Conservation (phyloP, 2,113 vertebrate genomes). For the Gymnogyps californianus region DNA sequence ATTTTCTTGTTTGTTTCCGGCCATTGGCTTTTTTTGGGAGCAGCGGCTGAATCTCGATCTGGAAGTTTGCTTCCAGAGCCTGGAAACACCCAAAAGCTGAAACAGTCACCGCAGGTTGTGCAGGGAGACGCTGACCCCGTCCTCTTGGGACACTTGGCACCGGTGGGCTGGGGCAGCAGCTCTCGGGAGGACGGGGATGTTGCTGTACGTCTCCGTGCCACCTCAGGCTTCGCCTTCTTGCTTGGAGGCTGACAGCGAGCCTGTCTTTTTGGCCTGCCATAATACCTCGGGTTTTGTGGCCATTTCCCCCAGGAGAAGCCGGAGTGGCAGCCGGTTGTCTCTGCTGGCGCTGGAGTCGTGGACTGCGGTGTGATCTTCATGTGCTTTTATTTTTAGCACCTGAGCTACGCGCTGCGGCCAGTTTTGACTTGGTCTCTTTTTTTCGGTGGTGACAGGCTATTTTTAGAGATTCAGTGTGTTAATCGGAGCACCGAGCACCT, state of each 20-base stretch:
- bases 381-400: slow-evolving; percentile 53
- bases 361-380: neutral
- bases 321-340: neutral
- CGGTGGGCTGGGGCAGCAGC: neutral
- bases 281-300: neutral
- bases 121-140: neutral
- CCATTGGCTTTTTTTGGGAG: neutral
- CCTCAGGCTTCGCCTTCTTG: neutral
- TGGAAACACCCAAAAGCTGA: neutral
- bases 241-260: fast-evolving
- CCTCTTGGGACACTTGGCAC: neutral
- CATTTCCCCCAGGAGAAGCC: fast-evolving
- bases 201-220: neutral
- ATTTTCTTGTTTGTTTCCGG: neutral
- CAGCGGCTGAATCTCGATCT: neutral
- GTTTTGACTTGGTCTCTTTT: neutral
- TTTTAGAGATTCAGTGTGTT: neutral
- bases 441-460: neutral
- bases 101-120: neutral
- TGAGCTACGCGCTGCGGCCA: fast-evolving
- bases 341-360: neutral
- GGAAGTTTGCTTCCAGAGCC: neutral
- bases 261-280: neutral
- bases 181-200: neutral
- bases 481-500: neutral